A percentile compares a stretch with the other conserved stretches of the same genome.
Conservation (phyloP, 2,888 invertebrate genomes). For the Listrodromus nycthemerus region DNA sequence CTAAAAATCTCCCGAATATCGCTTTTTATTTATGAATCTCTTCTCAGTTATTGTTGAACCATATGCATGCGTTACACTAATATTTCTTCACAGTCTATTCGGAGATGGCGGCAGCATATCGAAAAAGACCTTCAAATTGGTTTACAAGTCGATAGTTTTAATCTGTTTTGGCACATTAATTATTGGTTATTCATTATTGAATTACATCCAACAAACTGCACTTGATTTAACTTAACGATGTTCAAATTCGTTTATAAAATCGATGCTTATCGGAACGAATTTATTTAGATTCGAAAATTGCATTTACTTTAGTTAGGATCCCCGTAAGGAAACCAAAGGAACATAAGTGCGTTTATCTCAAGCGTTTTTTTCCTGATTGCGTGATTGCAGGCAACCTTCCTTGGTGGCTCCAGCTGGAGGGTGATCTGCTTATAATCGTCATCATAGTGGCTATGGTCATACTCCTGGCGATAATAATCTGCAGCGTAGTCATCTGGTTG, state of each 20-base stretch:
- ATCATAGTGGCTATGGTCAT: constrained; percentile 89
- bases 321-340: too few relatives aligned
- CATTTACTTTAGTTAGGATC: too few relatives aligned
- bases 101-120: too few relatives aligned
- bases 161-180: neutral
- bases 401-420: constrained; percentile 92
- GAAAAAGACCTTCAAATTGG: too few relatives aligned
- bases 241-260: too few relatives aligned
- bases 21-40: too few relatives aligned
- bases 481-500: constrained; percentile 94
- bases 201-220: neutral
- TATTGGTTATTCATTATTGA: too few relatives aligned
- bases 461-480: constrained; percentile 90
- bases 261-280: too few relatives aligned
- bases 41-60: too few relatives aligned
- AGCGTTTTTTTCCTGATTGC: constrained; percentile 2
- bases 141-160: neutral
- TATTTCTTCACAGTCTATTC: too few relatives aligned
- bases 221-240: neutral
- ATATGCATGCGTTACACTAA: too few relatives aligned
- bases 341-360: constrained; percentile 39
- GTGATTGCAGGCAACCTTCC: constrained; percentile 88
- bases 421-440: constrained; percentile 92
- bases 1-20: too few relatives aligned
- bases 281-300: neutral